Base-by-base conservation (phyloP, 2,113 vertebrate species). In the Sapajus apella region DNA sequence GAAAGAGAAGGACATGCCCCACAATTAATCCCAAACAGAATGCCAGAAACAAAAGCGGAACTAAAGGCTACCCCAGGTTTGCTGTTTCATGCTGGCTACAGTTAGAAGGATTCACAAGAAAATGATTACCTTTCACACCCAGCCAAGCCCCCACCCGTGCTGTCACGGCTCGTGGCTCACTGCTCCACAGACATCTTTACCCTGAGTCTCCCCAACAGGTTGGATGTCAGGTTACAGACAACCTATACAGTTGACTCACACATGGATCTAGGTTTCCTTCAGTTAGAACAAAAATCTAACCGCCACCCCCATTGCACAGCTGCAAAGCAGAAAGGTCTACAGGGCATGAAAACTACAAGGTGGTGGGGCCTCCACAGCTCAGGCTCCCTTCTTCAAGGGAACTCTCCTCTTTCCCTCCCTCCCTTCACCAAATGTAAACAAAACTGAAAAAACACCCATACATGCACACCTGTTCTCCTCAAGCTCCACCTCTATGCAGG, bases 381-480 rank as follows among this genome's bases (percentile, higher is more conserved):
- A 18, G 25, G 68, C 50, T 91, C 58, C 64, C 35, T 37, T 76
- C 87, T 90, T 81, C 85, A 83, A 14, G 84, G 32, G 43, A 68
- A 85, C 35, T 61, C 91, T 70, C 30, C n/a, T 32, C 40, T 66
- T 16, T 66, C 6, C 58, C 73, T 58, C 23, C 70, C 66, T 75
- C 32, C 83, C 73, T 21, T 58, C n/a, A 58, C 55, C 14, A 37
- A 66, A 70, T 16, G 37, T 81, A 91, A 94, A 96, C 84, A 94
- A 75, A 87, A 84, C 9, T 9, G 43, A 23, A 92, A 93, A 14
- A 75, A 27, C 58, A n/a, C 17, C 30, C 6, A 17, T 32, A 50
- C 27, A 8, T 23, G 47, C 77, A 94, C 94, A 98, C 94, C 96
- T 97, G 98, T 52, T 92, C 90, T 75, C 87, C n/a, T 8, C 12